Percentiles rank a stretch among this genome's conserved stretches.
Conservation (phyloP, 2,888 invertebrate species). For the Dendrolimus houi region DNA sequence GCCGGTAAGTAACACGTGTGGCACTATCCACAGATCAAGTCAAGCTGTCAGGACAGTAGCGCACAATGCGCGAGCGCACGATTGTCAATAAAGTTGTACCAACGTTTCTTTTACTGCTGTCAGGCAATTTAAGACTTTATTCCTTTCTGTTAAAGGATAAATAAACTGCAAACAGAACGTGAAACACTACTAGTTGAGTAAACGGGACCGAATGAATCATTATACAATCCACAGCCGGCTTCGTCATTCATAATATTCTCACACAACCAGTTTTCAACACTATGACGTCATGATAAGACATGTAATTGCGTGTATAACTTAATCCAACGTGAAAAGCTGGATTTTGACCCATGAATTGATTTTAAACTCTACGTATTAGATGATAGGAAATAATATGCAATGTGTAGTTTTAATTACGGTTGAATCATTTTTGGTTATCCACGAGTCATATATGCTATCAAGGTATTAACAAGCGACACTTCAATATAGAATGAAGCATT, state of each 20-base stretch:
- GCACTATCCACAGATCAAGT: conserved; percentile 25
- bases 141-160: not conserved
- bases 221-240: conserved; percentile 47
- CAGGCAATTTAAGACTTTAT: conserved; percentile 7
- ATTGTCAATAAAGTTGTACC: conserved; percentile 44
- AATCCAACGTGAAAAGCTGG: conserved; percentile 9
- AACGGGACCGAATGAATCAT: conserved; percentile 55
- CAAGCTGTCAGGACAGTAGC: conserved; percentile 46
- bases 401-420: too few relatives aligned
- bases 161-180: conserved; percentile 5
- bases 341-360: not conserved
- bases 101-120: not conserved
- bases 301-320: conserved; percentile 20
- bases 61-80: conserved; percentile 61
- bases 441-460: too few relatives aligned
- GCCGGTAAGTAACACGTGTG: conserved; percentile 21
- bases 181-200: conserved; percentile 18
- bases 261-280: conserved; percentile 24
- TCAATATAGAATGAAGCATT: too few relatives aligned
- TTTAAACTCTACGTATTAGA: not conserved
- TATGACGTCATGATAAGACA: conserved; percentile 28
- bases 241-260: conserved; percentile 52
- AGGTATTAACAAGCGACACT: too few relatives aligned
- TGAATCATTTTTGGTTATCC: too few relatives aligned
- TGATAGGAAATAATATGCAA: not conserved